A percentile compares a stretch with the other conserved stretches of the same genome.
phyloP scores from a whole-genome alignment of 2,113 vertebrate genomes.

The Sinocyclocheilus anophthalmus region DNA sequence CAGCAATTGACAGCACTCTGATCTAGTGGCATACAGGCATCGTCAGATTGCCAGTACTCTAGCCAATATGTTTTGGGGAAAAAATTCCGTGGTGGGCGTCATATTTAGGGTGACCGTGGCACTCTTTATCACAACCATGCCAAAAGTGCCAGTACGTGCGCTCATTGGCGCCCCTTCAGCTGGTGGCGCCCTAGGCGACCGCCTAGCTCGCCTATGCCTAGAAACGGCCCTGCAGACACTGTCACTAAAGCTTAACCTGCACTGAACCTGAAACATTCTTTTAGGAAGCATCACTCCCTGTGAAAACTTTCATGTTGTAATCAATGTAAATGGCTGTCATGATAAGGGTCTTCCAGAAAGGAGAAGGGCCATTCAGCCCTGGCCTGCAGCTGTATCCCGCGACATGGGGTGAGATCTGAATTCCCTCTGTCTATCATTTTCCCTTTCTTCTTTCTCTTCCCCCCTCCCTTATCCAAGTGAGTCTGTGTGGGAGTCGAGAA shows the following conservation, averaged over 20 bases:
- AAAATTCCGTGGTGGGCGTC: too few species aligned
- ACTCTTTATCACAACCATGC: too few species aligned
- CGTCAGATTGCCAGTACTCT: too few species aligned
- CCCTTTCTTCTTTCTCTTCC: neutral
- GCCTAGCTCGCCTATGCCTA: too few species aligned
- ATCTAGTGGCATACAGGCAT: too few species aligned
- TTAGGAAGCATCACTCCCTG: neutral
- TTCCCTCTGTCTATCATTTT: neutral
- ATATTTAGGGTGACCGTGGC: too few species aligned
- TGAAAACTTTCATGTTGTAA: neutral
- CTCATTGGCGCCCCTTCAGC: too few species aligned
- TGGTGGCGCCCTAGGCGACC: too few species aligned
- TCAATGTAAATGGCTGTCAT: neutral
- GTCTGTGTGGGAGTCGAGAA: conserved; percentile 43
- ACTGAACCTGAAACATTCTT: neutral
- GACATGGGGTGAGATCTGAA: neutral
- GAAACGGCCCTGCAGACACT: neutral
- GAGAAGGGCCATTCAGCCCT: conserved; percentile 11
- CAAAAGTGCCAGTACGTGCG: too few species aligned
- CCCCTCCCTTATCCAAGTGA: neutral
- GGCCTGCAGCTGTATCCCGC: neutral
- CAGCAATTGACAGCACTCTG: too few species aligned
- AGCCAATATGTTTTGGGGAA: too few species aligned
- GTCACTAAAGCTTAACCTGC: neutral
- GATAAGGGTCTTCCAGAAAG: neutral